Conservation (phyloP, 1,140 invertebrate genomes). For the Carposina sasakii region DNA sequence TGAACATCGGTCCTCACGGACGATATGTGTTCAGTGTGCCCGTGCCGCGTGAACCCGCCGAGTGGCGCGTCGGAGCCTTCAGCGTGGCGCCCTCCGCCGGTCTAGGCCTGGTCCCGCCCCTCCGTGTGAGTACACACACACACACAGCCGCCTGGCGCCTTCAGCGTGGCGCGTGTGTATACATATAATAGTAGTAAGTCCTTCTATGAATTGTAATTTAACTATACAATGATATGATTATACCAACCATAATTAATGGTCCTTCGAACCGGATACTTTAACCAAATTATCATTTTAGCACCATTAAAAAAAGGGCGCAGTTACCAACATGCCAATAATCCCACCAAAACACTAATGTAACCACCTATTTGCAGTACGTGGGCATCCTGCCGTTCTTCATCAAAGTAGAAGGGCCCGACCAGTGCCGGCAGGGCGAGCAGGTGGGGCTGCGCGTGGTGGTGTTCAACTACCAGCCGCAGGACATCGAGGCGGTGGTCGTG, state of each 20-base stretch:
- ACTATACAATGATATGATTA: too few species aligned
- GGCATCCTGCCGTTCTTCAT: constrained; percentile 95
- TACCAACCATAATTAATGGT: too few species aligned
- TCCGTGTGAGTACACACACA: constrained; percentile 74
- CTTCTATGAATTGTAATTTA: too few species aligned
- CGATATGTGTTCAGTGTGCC: constrained; percentile 88
- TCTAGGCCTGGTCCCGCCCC: constrained; percentile 88
- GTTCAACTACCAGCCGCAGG: constrained; percentile 92
- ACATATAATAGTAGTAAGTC: too few species aligned
- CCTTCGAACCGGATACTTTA: too few species aligned
- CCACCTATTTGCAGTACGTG: constrained; percentile 77
- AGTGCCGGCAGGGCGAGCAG: constrained; percentile 92
- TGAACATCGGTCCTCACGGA: constrained; percentile 94
- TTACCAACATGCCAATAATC: too few species aligned
- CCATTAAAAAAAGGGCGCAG: too few species aligned
- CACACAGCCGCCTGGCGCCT: too few species aligned
- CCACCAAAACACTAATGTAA: too few species aligned
- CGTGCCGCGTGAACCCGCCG: constrained; percentile 88
- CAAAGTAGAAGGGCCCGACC: constrained; percentile 92
- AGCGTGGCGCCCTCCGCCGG: constrained; percentile 89
- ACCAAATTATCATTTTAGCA: too few species aligned
- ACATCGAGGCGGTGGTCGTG: constrained; percentile 89
- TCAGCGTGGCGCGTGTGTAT: too few species aligned
- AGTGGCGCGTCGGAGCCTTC: constrained; percentile 95
- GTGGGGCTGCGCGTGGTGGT: constrained; percentile 92